Base-by-base conservation (phyloP, 2,113 vertebrate species). In the Phainopepla nitens region DNA sequence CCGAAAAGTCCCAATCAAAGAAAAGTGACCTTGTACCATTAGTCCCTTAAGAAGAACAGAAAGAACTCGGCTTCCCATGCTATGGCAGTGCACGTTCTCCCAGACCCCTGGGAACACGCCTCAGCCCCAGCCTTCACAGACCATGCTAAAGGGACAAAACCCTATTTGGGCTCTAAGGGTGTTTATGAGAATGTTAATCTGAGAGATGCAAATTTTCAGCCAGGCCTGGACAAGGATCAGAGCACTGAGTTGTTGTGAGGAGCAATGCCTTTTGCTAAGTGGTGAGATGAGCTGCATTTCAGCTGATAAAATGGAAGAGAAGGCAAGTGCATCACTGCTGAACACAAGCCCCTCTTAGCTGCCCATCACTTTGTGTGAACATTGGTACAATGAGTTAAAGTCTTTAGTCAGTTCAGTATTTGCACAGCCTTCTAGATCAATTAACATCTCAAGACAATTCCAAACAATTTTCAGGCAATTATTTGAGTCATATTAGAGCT, bases 21-120 rank as follows among this genome's bases (percentile, higher is more conserved):
- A 28, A 84, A 82, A 31, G 3, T 1, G 9, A 31, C 35, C 44
- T 64, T 65, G 31, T 57, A 50, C 25, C 56, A 33, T 42, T 9
- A 91, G 23, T 72, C 65, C 49, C 68, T n/a, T 49, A 68, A 27
- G 60, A 90, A 50, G 61, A 68, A 91, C 47, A 71, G 69, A 53
- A 73, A 36, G 31, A 84, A 71, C 27, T 68, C 8, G 0, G 44
- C 70, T 79, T 64, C 70, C 78, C 50, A 44, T 1, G 0, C 27
- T 35, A 7, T 1, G 15, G 42, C 65, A 79, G 31, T 1, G 20
- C 18, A 17, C 0, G 4, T 21, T 57, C 45, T 36, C 33, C 49
- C 53, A 53, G 6, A 6, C 6, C 41, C 29, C 41, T 2, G 9
- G 31, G 72, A 89, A 64, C 11, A 51, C 0, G 0, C 13, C 33